Evolutionary conservation across 2,888 invertebrate species (phyloP).

Genomic region (Chrysina gloriosa): DNA sequence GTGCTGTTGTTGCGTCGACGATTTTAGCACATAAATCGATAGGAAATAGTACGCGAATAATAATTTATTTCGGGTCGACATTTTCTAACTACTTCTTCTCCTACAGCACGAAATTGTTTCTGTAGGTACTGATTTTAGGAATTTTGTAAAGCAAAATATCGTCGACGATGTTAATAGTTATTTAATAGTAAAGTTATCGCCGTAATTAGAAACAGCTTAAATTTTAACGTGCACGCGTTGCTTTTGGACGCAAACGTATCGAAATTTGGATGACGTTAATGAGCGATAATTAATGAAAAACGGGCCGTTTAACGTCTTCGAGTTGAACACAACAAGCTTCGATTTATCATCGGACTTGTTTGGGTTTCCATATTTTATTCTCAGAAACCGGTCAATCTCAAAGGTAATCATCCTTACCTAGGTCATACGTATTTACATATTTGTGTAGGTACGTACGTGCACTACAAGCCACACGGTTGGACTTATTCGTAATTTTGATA

Average conservation of each 20-base stretch:
- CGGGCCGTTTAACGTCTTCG: too few relatives aligned
- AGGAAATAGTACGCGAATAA: too few relatives aligned
- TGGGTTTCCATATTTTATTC: neutral
- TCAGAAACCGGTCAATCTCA: neutral
- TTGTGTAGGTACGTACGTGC: neutral
- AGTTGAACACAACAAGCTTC: neutral
- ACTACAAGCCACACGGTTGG: too few relatives aligned
- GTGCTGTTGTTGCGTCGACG: neutral
- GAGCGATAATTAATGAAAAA: too few relatives aligned
- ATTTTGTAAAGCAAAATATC: neutral
- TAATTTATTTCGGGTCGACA: too few relatives aligned
- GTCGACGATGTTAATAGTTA: constrained; percentile 5
- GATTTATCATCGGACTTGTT: neutral
- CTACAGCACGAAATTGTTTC: neutral
- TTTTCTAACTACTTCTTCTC: neutral
- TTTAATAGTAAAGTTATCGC: neutral
- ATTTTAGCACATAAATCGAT: neutral
- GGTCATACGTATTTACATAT: neutral
- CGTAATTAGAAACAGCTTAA: neutral
- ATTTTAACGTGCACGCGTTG: neutral
- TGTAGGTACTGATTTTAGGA: neutral
- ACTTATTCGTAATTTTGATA: too few relatives aligned
- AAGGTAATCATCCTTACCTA: neutral
- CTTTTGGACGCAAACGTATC: too few relatives aligned
- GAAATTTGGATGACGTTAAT: too few relatives aligned